Conservation (phyloP, 1,140 invertebrate species). For the Drosophila ercepeae region DNA sequence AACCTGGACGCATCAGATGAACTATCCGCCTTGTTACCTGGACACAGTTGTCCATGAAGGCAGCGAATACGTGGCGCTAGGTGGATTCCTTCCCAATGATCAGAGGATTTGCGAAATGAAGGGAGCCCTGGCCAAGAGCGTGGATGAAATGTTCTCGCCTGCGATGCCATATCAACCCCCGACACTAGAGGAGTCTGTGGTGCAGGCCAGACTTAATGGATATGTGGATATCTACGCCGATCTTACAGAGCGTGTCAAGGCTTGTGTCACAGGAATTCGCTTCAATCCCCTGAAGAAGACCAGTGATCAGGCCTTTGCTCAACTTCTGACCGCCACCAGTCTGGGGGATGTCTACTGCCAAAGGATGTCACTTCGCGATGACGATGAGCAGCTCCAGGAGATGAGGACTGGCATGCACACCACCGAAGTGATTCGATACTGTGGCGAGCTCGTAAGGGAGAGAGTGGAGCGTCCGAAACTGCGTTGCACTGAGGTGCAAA, state of each 20-base stretch:
- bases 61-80: constrained; percentile 54
- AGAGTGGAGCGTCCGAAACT: constrained; percentile 4
- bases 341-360: constrained; percentile 57
- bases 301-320: constrained; percentile 51
- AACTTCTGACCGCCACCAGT: constrained; percentile 50
- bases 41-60: constrained; percentile 31
- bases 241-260: constrained; percentile 46
- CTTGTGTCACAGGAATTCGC: constrained; percentile 45
- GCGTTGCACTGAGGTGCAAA: constrained; percentile 39
- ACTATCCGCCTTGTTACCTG: constrained; percentile 47
- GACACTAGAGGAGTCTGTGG: constrained; percentile 48
- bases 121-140: not conserved
- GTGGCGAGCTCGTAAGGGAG: constrained; percentile 12
- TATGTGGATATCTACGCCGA: constrained; percentile 50
- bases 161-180: constrained; percentile 45
- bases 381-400: constrained; percentile 25
- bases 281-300: constrained; percentile 36
- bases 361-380: constrained; percentile 36
- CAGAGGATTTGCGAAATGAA: constrained; percentile 57
- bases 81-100: constrained; percentile 35
- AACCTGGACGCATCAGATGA: constrained; percentile 72
- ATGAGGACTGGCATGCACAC: constrained; percentile 51
- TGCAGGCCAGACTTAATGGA: constrained; percentile 28
- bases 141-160: constrained; percentile 36
- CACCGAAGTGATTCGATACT: constrained; percentile 38